These are phyloP conservation scores for Trididemnum clinides DNA, from an alignment of 23 tunicate genomes.

Conservation along the genomic window DNA sequence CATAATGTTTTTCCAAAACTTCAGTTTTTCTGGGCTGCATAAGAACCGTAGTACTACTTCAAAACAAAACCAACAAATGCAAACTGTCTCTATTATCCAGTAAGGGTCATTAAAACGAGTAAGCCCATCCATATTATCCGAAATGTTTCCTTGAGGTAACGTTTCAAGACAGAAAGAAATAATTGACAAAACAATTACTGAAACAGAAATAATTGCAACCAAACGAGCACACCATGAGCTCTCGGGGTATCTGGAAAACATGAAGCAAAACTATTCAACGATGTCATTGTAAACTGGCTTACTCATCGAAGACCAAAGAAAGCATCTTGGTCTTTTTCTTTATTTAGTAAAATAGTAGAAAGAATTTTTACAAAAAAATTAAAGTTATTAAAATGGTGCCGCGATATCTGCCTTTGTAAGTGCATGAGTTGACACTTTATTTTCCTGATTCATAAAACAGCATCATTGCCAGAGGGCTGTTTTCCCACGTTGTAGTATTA, in stretches of 20 bases:
- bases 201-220: conserved; percentile 89
- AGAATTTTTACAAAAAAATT: too few species aligned
- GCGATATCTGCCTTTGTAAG: too few species aligned
- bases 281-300: too few species aligned
- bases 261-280: too few species aligned
- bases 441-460: too few species aligned
- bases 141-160: not conserved
- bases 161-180: conserved; percentile 99
- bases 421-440: too few species aligned
- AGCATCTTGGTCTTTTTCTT: too few species aligned
- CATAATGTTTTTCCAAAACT: conserved; percentile 94
- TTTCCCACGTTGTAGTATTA: too few species aligned
- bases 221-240: conserved; percentile 89
- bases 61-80: conserved; percentile 98
- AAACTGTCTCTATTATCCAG: conserved; percentile 96
- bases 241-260: conserved; percentile 85
- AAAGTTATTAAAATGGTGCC: too few species aligned
- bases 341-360: too few species aligned
- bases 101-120: conserved; percentile 56
- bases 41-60: conserved; percentile 85
- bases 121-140: not conserved
- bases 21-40: conserved; percentile 85
- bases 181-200: conserved; percentile 96
- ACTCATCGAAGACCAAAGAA: too few species aligned
- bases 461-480: too few species aligned